These are phyloP conservation scores for Thunnus albacares DNA, from an alignment of 2,797 vertebrate species.

Conservation along the genomic window DNA sequence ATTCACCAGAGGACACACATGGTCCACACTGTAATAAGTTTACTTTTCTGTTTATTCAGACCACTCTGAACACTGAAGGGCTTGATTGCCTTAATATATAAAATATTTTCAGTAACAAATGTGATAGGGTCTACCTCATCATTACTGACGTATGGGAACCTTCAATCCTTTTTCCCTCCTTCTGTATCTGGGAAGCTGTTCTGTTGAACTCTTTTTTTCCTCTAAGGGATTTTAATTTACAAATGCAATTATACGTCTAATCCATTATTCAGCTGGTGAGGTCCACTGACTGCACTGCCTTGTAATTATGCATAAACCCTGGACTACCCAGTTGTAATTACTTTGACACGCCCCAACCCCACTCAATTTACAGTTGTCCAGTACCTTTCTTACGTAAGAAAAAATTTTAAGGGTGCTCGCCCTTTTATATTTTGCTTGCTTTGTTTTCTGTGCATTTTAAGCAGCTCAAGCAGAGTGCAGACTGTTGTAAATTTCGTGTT, in stretches of 20 bases:
- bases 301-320: constrained; percentile 82
- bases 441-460: constrained; percentile 8
- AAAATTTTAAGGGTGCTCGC: constrained; percentile 5
- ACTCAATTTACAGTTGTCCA: constrained; percentile 33
- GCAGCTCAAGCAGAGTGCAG: not conserved
- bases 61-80: not conserved
- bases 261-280: constrained; percentile 83
- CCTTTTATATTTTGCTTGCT: constrained; percentile 3
- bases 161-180: constrained; percentile 13
- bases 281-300: constrained; percentile 64
- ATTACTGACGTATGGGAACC: constrained; percentile 18
- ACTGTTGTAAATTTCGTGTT: not conserved
- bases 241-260: constrained; percentile 87
- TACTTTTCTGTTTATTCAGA: not conserved
- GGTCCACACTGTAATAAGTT: not conserved
- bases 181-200: constrained; percentile 47
- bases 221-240: constrained; percentile 84
- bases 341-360: constrained; percentile 64
- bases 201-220: constrained; percentile 57
- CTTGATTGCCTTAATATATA: not conserved
- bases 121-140: not conserved
- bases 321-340: constrained; percentile 81
- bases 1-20: not conserved
- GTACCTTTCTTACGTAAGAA: constrained; percentile 32
- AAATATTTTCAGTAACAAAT: not conserved